Evolutionary conservation across 2,113 vertebrate species (phyloP).

Genomic region (Trochalopteron elliotii): DNA sequence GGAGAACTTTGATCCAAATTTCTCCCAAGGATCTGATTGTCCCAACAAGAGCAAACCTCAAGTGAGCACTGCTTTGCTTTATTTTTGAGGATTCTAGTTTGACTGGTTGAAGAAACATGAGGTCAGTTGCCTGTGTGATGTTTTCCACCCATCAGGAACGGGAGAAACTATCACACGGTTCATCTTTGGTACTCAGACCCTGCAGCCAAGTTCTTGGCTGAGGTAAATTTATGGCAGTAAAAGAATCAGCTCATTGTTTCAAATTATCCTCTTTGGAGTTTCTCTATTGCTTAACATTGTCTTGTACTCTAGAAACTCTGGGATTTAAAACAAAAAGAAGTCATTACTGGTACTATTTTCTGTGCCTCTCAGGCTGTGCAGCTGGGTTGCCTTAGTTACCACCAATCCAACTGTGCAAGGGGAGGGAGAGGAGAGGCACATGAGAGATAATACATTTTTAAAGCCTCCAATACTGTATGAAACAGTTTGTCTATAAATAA

Average conservation of each 20-base stretch:
- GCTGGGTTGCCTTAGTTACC: constrained; percentile 68
- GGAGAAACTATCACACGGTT: background rate
- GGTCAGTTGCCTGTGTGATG: background rate
- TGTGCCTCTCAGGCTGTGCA: constrained; percentile 54
- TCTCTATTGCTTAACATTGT: constrained; percentile 40
- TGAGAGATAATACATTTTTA: constrained; percentile 52
- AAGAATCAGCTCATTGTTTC: constrained; percentile 55
- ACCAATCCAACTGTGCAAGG: constrained; percentile 44
- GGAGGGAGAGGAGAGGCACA: constrained; percentile 42
- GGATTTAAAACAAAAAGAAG: constrained; percentile 44
- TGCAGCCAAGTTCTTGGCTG: background rate
- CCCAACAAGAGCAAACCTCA: background rate
- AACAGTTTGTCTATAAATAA: constrained; percentile 53
- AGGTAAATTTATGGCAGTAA: constrained; percentile 35
- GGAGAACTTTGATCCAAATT: background rate
- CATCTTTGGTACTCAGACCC: background rate
- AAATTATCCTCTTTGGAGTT: constrained; percentile 52
- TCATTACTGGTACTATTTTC: constrained; percentile 58
- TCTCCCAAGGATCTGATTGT: background rate
- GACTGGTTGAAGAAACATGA: background rate
- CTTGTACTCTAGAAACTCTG: constrained; percentile 52
- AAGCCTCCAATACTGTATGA: constrained; percentile 25
- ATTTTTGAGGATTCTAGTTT: background rate
- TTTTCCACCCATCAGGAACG: background rate
- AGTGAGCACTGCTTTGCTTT: background rate